Evolutionary conservation across 2,888 invertebrate genomes (phyloP), one percentile per base, ranked within the genome.

Genomic region (Rhamnusium bicolor): DNA sequence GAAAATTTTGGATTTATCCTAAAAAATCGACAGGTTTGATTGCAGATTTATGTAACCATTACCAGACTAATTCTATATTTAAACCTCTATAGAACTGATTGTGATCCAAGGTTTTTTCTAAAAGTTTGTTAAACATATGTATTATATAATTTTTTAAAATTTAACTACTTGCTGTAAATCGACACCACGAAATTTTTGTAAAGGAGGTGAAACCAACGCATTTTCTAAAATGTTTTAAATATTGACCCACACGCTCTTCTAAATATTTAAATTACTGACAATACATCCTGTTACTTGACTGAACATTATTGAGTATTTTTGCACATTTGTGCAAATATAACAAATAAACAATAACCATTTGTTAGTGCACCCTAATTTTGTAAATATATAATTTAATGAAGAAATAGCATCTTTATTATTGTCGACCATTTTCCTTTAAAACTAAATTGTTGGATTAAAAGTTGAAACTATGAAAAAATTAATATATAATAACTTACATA

Each of bases 21-120:
- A 40, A 18, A n/a, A 40, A 60, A 40, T 60, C 19, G 40, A 47
- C 60, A 60, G 40, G 60, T 60, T 60, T 60, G 60, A 21, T n/a
- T 2, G 60, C 8, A 27, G 60, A 60, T 60, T 60, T 60, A 60
- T 60, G 60, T 60, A 60, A 60, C 60, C 32, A 40, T 40, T 19
- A 16, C 46, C 47, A 16, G 40, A 60, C 18, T 60, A 18, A n/a
- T n/a, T 56, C 60, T 60, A 60, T 60, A 40, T 60, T 60, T 60
- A 60, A 40, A 60, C 29, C 19, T 40, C 40, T 32, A 16, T 32
- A 14, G 12, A 40, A 18, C 60, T 32, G 40, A 60, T 40, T 27
- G 54, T 54, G 54, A 21, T 40, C 54, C 66, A 54, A 54, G 40
- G 40, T 6, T 63, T 63, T 63, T 16, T 10, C 46, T 12, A 51